Base-by-base conservation (phyloP, 2,888 invertebrate species). In the Tenodera sinensis region DNA sequence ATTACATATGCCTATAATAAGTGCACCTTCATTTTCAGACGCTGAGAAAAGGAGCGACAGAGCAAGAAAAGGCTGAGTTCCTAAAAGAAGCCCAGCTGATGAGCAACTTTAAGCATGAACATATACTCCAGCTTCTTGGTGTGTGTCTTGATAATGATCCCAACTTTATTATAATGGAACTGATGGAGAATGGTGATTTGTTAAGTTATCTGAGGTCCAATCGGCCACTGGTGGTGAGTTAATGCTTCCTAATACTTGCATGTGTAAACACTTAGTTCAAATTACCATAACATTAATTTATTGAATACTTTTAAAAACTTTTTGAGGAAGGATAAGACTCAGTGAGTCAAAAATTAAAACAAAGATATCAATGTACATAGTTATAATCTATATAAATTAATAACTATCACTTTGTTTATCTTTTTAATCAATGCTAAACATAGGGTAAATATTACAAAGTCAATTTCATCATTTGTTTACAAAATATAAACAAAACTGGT, bases 131-230 rank as follows among this genome's bases (percentile, higher is more conserved):
- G 90, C 94, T 99, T 54, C 95, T 99, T 14, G 99, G 99, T 0
- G 98, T 99, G 8, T 99, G 99, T 92, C 95, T 99, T 54, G 98
- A 99, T 92, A 97, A 97, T 91, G 98, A 99, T 92, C 97, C 98
- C 12, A 97, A 98, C 92, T 97, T 98, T 91, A 96, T 99, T 91
- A 97, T 99, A 85, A 96, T 99, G 95, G 99, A 99, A 93, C 95
- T 99, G 28, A 99, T 99, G 99, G 98, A 98, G 93, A 98, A 97
- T 7, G 99, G 99, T 0, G 99, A 99, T 93, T 94, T 99, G 89
- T 94, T 99, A 71, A 98, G 97, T 90, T 99, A 98, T 93, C 94
- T 99, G 85, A 94, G 99, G 88, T 95, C 96, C 8, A 97, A 97
- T 91, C 94, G 99, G 89, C 96, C 97, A 83, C 95, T 95, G n/a